These are phyloP conservation scores for Sebastes melanostomus DNA, from an alignment of 2,797 vertebrate genomes.

Conservation along the genomic window DNA sequence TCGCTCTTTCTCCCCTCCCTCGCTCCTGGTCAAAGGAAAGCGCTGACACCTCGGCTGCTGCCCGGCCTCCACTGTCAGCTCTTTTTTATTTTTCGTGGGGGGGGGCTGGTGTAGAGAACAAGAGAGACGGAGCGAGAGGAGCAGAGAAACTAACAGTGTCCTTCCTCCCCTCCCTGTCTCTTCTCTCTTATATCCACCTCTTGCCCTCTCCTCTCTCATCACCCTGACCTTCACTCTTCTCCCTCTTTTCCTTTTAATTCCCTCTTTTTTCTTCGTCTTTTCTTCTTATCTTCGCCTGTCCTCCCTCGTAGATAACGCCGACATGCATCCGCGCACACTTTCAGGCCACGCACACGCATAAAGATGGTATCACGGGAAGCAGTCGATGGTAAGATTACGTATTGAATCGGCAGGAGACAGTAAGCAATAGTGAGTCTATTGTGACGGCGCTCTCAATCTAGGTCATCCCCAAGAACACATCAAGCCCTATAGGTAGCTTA, in stretches of 20 bases:
- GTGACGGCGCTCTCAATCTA: constrained; percentile 68
- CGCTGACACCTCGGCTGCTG: constrained; percentile 74
- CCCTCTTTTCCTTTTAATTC: constrained; percentile 57
- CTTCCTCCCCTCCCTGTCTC: constrained; percentile 12
- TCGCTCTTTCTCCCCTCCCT: constrained; percentile 36
- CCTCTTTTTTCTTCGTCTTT: constrained; percentile 34
- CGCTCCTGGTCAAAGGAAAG: constrained; percentile 71
- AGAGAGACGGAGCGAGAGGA: constrained; percentile 10
- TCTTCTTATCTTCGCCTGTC: constrained; percentile 65
- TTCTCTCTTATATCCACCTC: constrained; percentile 48
- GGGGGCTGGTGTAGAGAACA: constrained; percentile 22
- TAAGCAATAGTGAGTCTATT: constrained; percentile 69
- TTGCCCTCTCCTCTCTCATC: constrained; percentile 65
- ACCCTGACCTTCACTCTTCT: constrained; percentile 68
- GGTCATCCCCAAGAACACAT: constrained; percentile 68
- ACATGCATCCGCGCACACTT: constrained; percentile 38
- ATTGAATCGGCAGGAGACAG: constrained; percentile 75
- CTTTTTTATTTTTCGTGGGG: constrained; percentile 64
- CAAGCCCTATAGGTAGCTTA: constrained; percentile 38
- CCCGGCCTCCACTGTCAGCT: constrained; percentile 72
- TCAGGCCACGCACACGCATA: constrained; percentile 17
- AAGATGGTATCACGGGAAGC: constrained; percentile 67
- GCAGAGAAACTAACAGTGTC: constrained; percentile 22
- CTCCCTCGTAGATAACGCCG: constrained; percentile 63
- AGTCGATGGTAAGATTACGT: constrained; percentile 77